phyloP scores from a whole-genome alignment of 2,888 invertebrate species.

The Habroteleia sp. region DNA sequence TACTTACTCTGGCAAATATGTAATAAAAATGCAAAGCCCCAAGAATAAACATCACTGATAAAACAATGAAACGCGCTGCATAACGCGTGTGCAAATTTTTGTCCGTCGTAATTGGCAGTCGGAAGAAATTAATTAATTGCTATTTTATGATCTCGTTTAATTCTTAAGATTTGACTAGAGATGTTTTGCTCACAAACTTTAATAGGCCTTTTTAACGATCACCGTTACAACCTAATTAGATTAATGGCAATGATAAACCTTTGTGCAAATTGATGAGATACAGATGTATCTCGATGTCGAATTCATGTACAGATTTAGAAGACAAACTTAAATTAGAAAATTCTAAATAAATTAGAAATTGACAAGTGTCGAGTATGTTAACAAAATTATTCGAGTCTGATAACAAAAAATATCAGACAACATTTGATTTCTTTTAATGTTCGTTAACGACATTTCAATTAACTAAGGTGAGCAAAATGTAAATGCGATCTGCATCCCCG shows the following conservation, averaged over 20 bases:
- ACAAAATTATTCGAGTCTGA: too few species aligned
- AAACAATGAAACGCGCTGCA: constrained; percentile 48
- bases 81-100: constrained; percentile 28
- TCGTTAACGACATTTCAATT: too few species aligned
- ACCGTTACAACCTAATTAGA: constrained; percentile 12
- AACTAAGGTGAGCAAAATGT: too few species aligned
- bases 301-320: too few species aligned
- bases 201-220: constrained; percentile 7
- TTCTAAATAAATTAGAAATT: too few species aligned
- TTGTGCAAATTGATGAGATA: background rate
- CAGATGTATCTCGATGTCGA: too few species aligned
- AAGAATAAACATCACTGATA: constrained; percentile 46
- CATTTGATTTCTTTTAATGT: too few species aligned
- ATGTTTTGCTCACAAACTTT: background rate
- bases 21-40: constrained; percentile 50
- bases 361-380: too few species aligned
- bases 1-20: constrained; percentile 26
- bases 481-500: too few species aligned
- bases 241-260: constrained; percentile 20
- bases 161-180: constrained; percentile 13
- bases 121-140: constrained; percentile 20
- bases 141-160: constrained; percentile 22
- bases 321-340: too few species aligned
- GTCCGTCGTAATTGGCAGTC: constrained; percentile 22
- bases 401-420: too few species aligned